Conservation (phyloP, 2,888 invertebrate species). For the Hartigia nigra region DNA sequence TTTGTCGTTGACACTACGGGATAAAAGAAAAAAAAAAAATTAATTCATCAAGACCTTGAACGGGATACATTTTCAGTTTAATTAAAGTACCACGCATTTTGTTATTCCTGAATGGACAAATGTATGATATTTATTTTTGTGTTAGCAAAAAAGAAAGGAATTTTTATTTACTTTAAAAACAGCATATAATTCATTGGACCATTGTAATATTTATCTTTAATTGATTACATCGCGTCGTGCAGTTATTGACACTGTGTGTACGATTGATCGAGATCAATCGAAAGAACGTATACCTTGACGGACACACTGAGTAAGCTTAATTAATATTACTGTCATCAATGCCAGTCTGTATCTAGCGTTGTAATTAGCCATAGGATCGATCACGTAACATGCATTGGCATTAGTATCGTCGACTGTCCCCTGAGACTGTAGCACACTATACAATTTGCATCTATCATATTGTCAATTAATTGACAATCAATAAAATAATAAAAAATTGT, state of each 20-base stretch:
- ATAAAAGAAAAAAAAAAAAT: not conserved
- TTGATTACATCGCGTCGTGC: not conserved
- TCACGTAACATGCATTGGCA: not conserved
- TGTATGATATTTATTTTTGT: too few species aligned
- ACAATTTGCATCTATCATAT: not conserved
- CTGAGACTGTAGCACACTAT: not conserved
- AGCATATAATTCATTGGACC: not conserved
- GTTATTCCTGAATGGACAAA: too few species aligned
- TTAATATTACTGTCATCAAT: not conserved
- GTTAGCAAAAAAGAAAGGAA: not conserved
- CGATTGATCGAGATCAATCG: not conserved
- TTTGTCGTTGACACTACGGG: not conserved
- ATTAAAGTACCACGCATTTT: not conserved
- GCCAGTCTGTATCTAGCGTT: not conserved
- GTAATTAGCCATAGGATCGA: not conserved
- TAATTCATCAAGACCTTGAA: not conserved
- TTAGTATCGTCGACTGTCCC: not conserved
- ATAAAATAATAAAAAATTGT: not conserved
- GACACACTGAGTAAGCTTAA: not conserved
- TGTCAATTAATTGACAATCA: not conserved
- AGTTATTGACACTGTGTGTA: not conserved
- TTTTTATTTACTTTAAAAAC: not conserved
- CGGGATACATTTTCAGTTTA: not conserved
- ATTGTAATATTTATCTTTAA: not conserved
- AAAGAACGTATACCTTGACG: not conserved